phyloP scores from a whole-genome alignment of 1,140 invertebrate species.

The Pseudobourletiella spinata region DNA sequence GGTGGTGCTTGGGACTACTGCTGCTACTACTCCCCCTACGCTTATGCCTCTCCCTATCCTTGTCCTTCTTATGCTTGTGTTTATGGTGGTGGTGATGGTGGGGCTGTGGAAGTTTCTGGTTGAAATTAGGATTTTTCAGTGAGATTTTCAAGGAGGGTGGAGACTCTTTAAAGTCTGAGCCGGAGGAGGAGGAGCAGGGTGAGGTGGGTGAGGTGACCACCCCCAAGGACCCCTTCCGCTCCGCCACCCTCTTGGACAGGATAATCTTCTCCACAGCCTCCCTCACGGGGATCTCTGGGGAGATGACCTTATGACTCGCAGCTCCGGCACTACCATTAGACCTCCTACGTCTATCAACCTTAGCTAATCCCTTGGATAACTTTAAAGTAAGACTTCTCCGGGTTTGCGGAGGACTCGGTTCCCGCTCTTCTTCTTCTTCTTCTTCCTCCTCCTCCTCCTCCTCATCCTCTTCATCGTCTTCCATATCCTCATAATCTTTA shows the following conservation, averaged over 20 bases:
- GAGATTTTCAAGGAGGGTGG: slow-evolving; percentile 18
- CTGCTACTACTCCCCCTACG: slow-evolving; percentile 5
- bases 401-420: neutral
- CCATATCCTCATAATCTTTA: no score
- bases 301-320: no score
- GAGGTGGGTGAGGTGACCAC: neutral
- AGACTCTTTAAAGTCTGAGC: neutral
- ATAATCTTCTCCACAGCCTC: neutral
- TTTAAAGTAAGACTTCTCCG: neutral
- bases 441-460: no score
- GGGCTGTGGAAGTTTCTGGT: slow-evolving; percentile 21
- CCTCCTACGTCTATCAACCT: no score
- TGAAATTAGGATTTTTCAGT: neutral
- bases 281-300: neutral
- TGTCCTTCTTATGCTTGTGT: slow-evolving; percentile 17
- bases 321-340: no score
- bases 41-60: slow-evolving; percentile 23
- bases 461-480: no score
- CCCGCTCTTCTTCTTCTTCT: neutral
- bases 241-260: no score
- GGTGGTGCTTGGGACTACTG: neutral
- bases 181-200: neutral
- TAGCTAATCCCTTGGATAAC: neutral
- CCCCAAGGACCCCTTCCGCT: neutral
- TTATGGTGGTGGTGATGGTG: slow-evolving; percentile 26